Percentiles rank a stretch among this genome's conserved stretches.
Evolutionary conservation across 2,888 invertebrate species (phyloP).

Genomic region (Cryptosula pallasiana): DNA sequence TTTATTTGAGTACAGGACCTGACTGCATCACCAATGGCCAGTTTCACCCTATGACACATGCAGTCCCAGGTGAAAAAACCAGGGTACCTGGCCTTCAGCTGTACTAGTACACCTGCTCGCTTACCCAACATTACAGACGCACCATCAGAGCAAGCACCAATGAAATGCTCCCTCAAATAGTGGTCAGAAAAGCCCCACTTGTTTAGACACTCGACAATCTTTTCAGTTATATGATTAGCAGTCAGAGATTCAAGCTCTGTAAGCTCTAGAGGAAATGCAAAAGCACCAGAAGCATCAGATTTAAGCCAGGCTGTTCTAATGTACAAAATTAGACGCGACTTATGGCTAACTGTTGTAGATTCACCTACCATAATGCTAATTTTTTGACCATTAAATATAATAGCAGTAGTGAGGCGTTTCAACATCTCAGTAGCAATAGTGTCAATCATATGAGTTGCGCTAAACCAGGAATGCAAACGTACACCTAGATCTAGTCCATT

Average conservation of each 20-base stretch:
- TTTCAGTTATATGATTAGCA: not conserved
- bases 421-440: not conserved
- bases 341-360: not conserved
- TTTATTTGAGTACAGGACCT: not conserved
- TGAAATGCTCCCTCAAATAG: not conserved
- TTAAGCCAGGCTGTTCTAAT: not conserved
- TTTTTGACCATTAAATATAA: not conserved
- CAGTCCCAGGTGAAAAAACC: not conserved
- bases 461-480: not conserved
- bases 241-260: not conserved
- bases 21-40: not conserved
- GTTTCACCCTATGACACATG: not conserved
- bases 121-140: not conserved
- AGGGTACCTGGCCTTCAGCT: not conserved
- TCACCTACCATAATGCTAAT: not conserved
- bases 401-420: not conserved
- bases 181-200: not conserved
- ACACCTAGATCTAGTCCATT: not conserved
- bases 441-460: not conserved
- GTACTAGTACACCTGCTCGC: not conserved
- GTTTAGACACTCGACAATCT: not conserved
- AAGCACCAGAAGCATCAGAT: not conserved
- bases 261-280: not conserved
- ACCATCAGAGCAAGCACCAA: not conserved
- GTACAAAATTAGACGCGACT: not conserved